Evolutionary conservation across 2,797 vertebrate genomes (phyloP), one percentile per base, ranked within the genome.

Genomic region (Sebastolobus alascanus): DNA sequence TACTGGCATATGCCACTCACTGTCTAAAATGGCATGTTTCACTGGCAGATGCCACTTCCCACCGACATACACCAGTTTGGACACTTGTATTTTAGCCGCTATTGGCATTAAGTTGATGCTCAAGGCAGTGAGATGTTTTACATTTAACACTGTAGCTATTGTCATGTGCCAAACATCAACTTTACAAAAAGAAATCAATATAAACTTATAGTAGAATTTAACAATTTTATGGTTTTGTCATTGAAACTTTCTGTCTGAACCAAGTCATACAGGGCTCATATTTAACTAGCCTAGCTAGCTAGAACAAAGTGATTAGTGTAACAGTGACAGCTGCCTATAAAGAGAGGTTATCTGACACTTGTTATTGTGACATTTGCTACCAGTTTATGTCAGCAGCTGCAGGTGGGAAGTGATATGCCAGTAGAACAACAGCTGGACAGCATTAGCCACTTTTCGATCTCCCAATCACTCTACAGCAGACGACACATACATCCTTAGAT

Each of bases 401-500:
- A 43, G 11, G 31, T 55, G 38, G 33, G 20, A 72, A 18, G 25
- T 33, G 11, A 10, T 38, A 22, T 46, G n/a, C 3, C 29, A 11
- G 43, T 4, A 50, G 33, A 73, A 29, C 35, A 79, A 31, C n/a
- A 76, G 35, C 68, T 55, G 31, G n/a, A 13, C 3, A 77, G 33
- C 14, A 35, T n/a, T 7, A 27, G 13, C 4, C 22, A 50, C 25
- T 43, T 33, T 20, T 33, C 54, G 0, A 13, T 75, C 31, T 70
- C 43, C 1, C 18, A 38, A 2, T 68, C 38, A 12, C 37, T 69
- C 66, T 33, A 22, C 38, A 46, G 33, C 40, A 65, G 68, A 75
- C 5, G 1, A 73, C 54, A 22, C 40, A 46, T 46, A n/a, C 27
- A 55, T 67, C 37, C 71, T 75, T 33, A 55, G 25, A 85, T 70